These are phyloP conservation scores for Pseudomugil tenellus DNA, from an alignment of 2,797 vertebrate species.

Conservation along the genomic window DNA sequence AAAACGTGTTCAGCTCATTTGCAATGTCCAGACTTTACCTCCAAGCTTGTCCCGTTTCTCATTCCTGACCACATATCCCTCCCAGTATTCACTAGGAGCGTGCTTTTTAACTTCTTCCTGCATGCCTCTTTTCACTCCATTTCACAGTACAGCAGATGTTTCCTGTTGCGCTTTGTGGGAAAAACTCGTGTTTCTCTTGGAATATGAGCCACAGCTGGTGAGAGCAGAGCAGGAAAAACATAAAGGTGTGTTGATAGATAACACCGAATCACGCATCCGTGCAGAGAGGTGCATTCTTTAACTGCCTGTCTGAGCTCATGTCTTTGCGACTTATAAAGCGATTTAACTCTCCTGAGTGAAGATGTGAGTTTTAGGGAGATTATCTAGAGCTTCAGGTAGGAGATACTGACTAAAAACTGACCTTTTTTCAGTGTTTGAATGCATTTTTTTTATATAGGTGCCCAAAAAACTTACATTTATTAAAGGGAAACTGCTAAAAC, in stretches of 20 bases:
- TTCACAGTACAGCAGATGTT: conserved; percentile 71
- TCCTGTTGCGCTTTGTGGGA: conserved; percentile 68
- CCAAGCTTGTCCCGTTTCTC: too few relatives aligned
- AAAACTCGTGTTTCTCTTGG: conserved; percentile 62
- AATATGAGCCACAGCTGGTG: conserved; percentile 60
- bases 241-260: conserved; percentile 65
- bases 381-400: background rate
- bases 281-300: conserved; percentile 27
- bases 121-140: conserved; percentile 3
- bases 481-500: background rate
- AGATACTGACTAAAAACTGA: background rate
- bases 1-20: too few relatives aligned
- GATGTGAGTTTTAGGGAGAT: background rate
- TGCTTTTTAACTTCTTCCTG: conserved; percentile 18
- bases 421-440: background rate
- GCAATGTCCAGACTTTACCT: too few relatives aligned
- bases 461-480: background rate
- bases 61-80: too few relatives aligned
- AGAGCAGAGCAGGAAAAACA: conserved; percentile 51
- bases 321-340: conserved; percentile 13
- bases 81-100: too few relatives aligned
- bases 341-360: background rate
- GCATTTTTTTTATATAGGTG: background rate
- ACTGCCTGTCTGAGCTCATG: conserved; percentile 36
- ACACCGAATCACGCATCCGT: conserved; percentile 35